phyloP scores from a whole-genome alignment of 1,140 invertebrate genomes.

The Drosophila sturtevanti region DNA sequence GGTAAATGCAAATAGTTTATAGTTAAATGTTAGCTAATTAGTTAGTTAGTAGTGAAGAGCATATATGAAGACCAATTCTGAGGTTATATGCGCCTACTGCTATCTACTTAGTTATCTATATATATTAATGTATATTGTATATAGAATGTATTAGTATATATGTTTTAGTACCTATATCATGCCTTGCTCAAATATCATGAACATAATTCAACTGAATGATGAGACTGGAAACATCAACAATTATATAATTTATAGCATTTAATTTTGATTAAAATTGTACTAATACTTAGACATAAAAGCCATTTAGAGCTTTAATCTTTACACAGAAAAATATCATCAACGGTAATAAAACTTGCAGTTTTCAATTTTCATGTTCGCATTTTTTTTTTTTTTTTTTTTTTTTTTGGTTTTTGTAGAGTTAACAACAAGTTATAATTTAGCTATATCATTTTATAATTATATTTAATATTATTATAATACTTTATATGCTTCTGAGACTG shows the following conservation, averaged over 20 bases:
- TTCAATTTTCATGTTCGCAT: slow-evolving; percentile 11
- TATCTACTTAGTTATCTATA: slow-evolving; percentile 50
- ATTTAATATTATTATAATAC: slow-evolving; percentile 48
- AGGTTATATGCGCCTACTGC: slow-evolving; percentile 66
- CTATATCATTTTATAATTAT: slow-evolving; percentile 38
- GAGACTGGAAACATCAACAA: slow-evolving; percentile 68
- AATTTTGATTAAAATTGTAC: slow-evolving; percentile 62
- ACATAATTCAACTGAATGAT: slow-evolving; percentile 5
- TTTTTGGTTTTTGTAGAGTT: slow-evolving; percentile 43
- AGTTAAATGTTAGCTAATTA: slow-evolving; percentile 2
- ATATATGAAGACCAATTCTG: slow-evolving; percentile 75
- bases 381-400: background rate
- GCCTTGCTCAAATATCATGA: slow-evolving; percentile 46
- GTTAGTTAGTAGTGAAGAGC: slow-evolving; percentile 27
- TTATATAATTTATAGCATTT: slow-evolving; percentile 47
- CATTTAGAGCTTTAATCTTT: slow-evolving; percentile 41
- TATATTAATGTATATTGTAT: slow-evolving; percentile 16
- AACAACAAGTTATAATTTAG: slow-evolving; percentile 59
- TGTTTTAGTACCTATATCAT: slow-evolving; percentile 60
- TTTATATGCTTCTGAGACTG: slow-evolving; percentile 41
- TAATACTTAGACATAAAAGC: slow-evolving; percentile 35
- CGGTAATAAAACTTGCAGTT: slow-evolving; percentile 79
- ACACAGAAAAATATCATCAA: slow-evolving; percentile 76
- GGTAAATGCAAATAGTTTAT: slow-evolving; percentile 2
- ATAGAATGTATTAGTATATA: slow-evolving; percentile 14